Base-by-base conservation (phyloP, 2,113 vertebrate genomes). In the Antennarius striatus region DNA sequence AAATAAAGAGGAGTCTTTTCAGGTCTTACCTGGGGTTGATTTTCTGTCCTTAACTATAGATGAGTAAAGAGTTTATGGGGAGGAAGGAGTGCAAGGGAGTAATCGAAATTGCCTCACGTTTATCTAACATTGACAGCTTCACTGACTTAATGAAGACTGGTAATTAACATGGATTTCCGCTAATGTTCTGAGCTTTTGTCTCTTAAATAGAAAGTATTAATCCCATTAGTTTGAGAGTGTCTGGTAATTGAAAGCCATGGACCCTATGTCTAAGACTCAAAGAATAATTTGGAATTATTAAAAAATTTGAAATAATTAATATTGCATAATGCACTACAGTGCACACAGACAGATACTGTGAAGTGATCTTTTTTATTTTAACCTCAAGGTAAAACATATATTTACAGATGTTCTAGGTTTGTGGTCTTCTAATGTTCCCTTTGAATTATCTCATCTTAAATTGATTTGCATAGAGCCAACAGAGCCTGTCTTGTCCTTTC, bases 51-150 rank as follows among this genome's bases (percentile, higher is more conserved):
- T 70, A 73, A 40, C 64, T 77, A 47, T 75, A 57, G 80, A 60
- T 42, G 46, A 85, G 54, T 4, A 22, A 87, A 70, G 83, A 87
- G 75, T 87, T 83, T 90, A 89, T 86, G 83, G 70, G 81, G 89
- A 56, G 62, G 64, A 14, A 48, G 77, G 71, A 60, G 77, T 83
- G 71, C 79, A 67, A 14, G 29, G 56, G 71, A 73, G 89, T 81
- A 89, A 90, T 92, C 88, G 93, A 95, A 88, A 76, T 43, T 10
- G 88, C 77, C 75, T 70, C 79, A 74, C 79, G 90, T 94, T 94
- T 94, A 93, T 94, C 93, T 95, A 70, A 63, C 90, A 83, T 93
- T 81, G 91, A 92, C 94, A 96, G 92, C 93, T 94, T 92, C 91
- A 82, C 84, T 57, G 71, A 91, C 83, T 91, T 93, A 95, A 95